phyloP scores from a whole-genome alignment of 2,113 vertebrate genomes.

The Odocoileus hemionus region DNA sequence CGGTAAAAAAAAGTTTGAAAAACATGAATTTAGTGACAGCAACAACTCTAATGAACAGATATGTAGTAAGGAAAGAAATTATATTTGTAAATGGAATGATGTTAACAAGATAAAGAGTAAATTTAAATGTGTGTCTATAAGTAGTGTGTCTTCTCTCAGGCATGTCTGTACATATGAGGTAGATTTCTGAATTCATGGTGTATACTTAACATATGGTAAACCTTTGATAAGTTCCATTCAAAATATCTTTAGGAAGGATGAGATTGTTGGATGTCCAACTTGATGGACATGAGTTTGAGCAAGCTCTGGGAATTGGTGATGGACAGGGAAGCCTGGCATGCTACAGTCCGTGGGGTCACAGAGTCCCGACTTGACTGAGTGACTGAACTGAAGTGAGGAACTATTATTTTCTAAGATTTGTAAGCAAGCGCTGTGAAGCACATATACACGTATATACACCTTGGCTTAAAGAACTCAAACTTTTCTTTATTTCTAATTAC shows the following conservation, averaged over 20 bases:
- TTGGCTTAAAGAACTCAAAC: neutral
- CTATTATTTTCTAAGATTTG: neutral
- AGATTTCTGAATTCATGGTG: neutral
- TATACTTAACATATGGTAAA: neutral
- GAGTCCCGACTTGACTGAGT: neutral
- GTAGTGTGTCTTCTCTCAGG: neutral
- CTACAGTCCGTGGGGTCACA: neutral
- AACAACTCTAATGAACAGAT: neutral
- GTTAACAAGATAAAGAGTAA: neutral
- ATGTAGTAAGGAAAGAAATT: neutral
- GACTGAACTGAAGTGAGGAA: neutral
- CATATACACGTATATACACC: neutral
- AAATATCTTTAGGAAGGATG: neutral
- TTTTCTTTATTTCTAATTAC: neutral
- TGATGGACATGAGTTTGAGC: neutral
- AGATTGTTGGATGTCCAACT: neutral
- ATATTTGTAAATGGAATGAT: slow-evolving; percentile 2
- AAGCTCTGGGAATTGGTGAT: neutral
- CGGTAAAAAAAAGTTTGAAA: neutral
- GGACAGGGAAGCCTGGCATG: neutral
- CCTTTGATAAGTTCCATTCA: neutral
- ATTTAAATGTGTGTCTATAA: neutral
- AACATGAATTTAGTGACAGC: neutral
- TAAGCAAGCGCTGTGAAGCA: neutral
- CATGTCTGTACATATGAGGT: neutral